Conservation (phyloP, 2,113 vertebrate genomes). For the Muntiacus reevesi region DNA sequence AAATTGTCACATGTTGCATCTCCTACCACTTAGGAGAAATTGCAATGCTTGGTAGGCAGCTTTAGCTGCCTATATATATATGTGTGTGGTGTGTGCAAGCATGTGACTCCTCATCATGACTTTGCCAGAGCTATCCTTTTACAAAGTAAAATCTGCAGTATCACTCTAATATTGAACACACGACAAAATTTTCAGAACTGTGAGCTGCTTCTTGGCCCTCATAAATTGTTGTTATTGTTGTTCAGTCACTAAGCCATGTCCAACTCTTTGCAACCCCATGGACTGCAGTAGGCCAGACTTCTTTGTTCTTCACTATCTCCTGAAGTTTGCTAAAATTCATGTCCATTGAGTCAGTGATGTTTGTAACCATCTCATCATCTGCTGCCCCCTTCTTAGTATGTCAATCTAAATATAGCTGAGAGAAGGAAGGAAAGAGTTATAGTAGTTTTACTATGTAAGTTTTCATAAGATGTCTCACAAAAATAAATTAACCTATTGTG, state of each 20-base stretch:
- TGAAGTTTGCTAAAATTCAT: not conserved
- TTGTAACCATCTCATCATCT: not conserved
- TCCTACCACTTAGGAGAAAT: not conserved
- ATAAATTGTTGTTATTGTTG: not conserved
- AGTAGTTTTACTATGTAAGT: not conserved
- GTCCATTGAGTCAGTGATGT: not conserved
- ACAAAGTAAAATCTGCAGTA: not conserved
- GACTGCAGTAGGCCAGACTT: not conserved
- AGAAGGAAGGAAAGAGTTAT: not conserved
- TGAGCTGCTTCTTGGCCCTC: not conserved
- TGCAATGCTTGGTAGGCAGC: not conserved
- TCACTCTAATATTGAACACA: not conserved
- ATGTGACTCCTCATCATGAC: not conserved
- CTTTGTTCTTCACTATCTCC: not conserved
- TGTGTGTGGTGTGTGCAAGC: not conserved
- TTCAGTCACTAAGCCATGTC: not conserved
- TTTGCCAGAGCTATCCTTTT: not conserved
- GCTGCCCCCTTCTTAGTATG: not conserved
- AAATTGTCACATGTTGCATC: not conserved
- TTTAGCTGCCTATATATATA: fast-evolving
- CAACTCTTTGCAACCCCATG: not conserved
- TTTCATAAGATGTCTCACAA: not conserved
- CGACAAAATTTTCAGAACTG: not conserved
- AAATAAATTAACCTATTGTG: not conserved
- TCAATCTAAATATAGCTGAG: not conserved